Evolutionary conservation across 2,888 invertebrate genomes (phyloP).

Genomic region (Orthosia gothica): DNA sequence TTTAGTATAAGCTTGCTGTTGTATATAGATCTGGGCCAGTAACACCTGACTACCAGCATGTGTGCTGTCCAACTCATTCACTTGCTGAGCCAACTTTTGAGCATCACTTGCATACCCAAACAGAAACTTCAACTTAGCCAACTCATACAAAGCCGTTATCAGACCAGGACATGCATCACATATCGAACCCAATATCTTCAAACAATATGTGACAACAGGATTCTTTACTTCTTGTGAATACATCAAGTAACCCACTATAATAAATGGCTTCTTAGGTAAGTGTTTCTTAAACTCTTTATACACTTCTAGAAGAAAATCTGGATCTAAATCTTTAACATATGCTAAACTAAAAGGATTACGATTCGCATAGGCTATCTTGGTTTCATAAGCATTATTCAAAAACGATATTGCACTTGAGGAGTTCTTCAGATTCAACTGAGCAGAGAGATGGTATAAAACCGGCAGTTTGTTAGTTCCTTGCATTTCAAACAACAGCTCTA

Average conservation of each 20-base stretch:
- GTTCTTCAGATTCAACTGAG: conserved; percentile 92
- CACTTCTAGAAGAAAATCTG: conserved; percentile 96
- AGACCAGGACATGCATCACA: conserved; percentile 96
- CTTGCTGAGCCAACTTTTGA: conserved; percentile 93
- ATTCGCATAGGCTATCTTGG: conserved; percentile 81
- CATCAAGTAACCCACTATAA: conserved; percentile 86
- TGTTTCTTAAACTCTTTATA: conserved; percentile 95
- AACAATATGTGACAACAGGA: conserved; percentile 90
- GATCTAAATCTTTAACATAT: conserved; percentile 95
- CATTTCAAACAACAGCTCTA: conserved; percentile 96
- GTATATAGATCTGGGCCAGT: conserved; percentile 96
- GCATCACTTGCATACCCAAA: conserved; percentile 95
- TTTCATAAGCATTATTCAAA: conserved; percentile 93
- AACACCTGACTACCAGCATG: conserved; percentile 96
- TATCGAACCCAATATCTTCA: conserved; percentile 94
- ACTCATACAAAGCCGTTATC: conserved; percentile 92
- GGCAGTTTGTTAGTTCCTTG: conserved; percentile 93
- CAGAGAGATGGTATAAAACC: conserved; percentile 93
- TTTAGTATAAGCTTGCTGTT: conserved; percentile 93
- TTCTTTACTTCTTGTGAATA: conserved; percentile 88
- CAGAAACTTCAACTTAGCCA: conserved; percentile 96
- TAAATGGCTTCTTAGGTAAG: conserved; percentile 92
- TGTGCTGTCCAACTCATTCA: conserved; percentile 95
- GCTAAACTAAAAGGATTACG: conserved; percentile 94
- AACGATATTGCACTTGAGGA: conserved; percentile 90